Evolutionary conservation across 2,888 invertebrate species (phyloP), one percentile per base, ranked within the genome.

Genomic region (Hirtodrosophila trivittata): DNA sequence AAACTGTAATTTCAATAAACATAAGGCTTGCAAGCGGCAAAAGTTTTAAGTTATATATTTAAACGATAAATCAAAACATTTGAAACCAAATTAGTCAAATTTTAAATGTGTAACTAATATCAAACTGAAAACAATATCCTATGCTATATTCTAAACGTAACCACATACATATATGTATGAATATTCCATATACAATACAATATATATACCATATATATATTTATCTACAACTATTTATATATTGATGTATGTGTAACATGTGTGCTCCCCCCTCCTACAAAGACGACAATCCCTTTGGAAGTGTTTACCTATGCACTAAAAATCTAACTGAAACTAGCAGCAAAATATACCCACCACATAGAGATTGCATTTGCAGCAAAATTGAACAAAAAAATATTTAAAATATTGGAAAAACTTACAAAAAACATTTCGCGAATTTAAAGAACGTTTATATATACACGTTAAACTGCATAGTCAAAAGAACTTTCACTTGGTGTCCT

Each of bases 1-100:
- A 90, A 90, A 90, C 90, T 90, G 90, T 90, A 90, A 90, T 90
- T 90, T 90, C 90, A 90, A 88, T 84, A 84, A 87, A 88, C 77
- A 62, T 59, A 66, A 49, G 54, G 62, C 45, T 35, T 41, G 52
- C 16, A 39, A 47, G 59, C 42, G 42, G 57, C 33, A 52, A 45
- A 54, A 58, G 25, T 37, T 37, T 55, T 54, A 74, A 66, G 32
- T 58, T 67, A n/a, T 30, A 16, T 59, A 51, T 46, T 37, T 54
- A 35, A 74, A 33, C 16, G n/a, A 42, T 6, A 10, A n/a, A 16
- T 21, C 3, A 55, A 59, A 50, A 65, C 59, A 68, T 58, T 69
- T 57, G 35, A 65, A 65, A 39, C 45, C 2, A 55, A 66, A 57
- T 83, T 83, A 86, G 80, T 69, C 57, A 64, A 78, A 80, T 73